Conservation (phyloP, 1,140 invertebrate species). For the Euura lappo region DNA sequence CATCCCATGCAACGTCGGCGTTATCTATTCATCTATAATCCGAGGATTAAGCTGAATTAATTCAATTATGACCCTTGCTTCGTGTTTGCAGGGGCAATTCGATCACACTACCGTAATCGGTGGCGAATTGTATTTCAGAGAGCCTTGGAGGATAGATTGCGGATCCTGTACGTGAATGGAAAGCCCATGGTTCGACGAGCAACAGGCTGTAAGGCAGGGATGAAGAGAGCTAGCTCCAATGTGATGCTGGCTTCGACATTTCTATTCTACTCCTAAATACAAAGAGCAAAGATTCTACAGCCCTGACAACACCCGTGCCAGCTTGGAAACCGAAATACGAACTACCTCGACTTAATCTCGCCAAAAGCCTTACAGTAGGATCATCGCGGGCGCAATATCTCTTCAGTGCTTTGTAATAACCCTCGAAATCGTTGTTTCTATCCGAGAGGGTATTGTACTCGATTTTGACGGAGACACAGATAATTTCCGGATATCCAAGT, state of each 20-base stretch:
- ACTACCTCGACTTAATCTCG: too few relatives aligned
- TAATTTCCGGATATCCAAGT: too few relatives aligned
- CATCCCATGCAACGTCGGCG: too few relatives aligned
- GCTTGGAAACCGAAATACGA: too few relatives aligned
- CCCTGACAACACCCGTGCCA: background rate
- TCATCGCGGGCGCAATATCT: too few relatives aligned
- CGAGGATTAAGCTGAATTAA: background rate
- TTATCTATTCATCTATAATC: too few relatives aligned
- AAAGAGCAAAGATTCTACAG: background rate
- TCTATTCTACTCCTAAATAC: background rate
- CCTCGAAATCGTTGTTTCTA: too few relatives aligned
- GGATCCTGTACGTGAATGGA: background rate
- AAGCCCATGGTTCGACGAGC: too few relatives aligned
- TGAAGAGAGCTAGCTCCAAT: background rate
- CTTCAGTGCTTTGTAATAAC: too few relatives aligned
- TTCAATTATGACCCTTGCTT: background rate
- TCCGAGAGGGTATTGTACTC: too few relatives aligned
- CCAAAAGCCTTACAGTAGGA: too few relatives aligned
- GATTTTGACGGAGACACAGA: too few relatives aligned
- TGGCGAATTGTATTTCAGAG: background rate
- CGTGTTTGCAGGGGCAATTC: background rate
- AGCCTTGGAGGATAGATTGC: background rate
- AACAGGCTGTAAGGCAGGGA: background rate
- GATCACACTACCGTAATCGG: background rate
- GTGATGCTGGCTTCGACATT: background rate